phyloP scores from a whole-genome alignment of 2,113 vertebrate species.

The Gadus chalcogrammus region DNA sequence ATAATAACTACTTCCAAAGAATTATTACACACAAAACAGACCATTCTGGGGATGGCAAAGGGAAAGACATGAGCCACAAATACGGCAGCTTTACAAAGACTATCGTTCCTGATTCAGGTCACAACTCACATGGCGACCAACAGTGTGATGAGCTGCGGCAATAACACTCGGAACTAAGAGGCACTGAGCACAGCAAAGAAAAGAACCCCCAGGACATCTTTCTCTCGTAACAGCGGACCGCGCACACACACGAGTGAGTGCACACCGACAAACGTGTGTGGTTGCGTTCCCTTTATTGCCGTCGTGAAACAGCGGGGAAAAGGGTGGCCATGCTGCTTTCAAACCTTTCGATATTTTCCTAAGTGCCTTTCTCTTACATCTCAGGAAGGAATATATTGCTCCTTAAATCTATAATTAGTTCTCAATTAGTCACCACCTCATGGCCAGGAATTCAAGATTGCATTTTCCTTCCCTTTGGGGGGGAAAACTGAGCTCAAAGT shows the following conservation, averaged over 20 bases:
- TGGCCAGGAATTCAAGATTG: too few species aligned
- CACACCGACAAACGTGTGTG: constrained; percentile 8
- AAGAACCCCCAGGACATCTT: constrained; percentile 53
- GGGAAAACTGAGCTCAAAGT: too few species aligned
- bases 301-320: constrained; percentile 47
- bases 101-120: too few species aligned
- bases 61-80: too few species aligned
- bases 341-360: constrained; percentile 47
- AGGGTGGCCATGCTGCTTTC: constrained; percentile 52
- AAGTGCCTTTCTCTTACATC: constrained; percentile 55
- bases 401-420: too few species aligned
- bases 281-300: constrained; percentile 51
- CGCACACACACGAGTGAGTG: constrained; percentile 26
- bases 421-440: too few species aligned
- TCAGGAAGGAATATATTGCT: constrained; percentile 42
- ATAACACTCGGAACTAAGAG: constrained; percentile 52
- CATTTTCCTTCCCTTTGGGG: too few species aligned
- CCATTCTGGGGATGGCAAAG: too few species aligned
- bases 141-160: constrained; percentile 56
- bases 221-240: not conserved
- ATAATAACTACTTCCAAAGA: too few species aligned
- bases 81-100: too few species aligned
- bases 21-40: too few species aligned
- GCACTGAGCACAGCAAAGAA: constrained; percentile 53
- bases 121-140: not conserved